Percentiles rank a stretch among this genome's conserved stretches.
Evolutionary conservation across 2,797 vertebrate genomes (phyloP).

Genomic region (Echeneis naucrates): DNA sequence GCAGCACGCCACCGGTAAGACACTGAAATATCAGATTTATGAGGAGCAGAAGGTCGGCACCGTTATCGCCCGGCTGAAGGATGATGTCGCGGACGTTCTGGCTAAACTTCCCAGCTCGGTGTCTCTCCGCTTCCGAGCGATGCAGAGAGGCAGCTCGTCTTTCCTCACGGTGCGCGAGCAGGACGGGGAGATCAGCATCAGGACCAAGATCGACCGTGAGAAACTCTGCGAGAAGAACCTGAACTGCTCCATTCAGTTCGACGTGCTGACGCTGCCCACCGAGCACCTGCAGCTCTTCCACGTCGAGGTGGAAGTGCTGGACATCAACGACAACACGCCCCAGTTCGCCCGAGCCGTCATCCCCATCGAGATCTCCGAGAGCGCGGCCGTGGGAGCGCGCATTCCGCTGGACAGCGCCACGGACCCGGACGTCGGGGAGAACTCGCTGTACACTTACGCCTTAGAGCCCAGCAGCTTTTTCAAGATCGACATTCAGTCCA

Average conservation of each 20-base stretch:
- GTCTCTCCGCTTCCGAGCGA: constrained; percentile 91
- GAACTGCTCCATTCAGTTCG: constrained; percentile 97
- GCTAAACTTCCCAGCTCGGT: constrained; percentile 90
- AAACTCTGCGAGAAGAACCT: constrained; percentile 95
- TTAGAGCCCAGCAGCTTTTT: constrained; percentile 92
- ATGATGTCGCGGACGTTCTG: constrained; percentile 93
- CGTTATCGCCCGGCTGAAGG: constrained; percentile 90
- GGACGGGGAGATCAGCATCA: constrained; percentile 95
- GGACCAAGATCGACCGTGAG: constrained; percentile 94
- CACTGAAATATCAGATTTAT: constrained; percentile 93
- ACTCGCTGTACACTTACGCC: constrained; percentile 93
- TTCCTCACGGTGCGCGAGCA: constrained; percentile 91
- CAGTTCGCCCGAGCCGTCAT: constrained; percentile 93
- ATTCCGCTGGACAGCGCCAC: constrained; percentile 96
- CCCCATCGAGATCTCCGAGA: constrained; percentile 96
- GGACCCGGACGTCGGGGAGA: constrained; percentile 96
- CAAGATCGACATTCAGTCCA: constrained; percentile 91
- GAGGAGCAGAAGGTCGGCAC: constrained; percentile 96
- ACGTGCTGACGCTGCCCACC: constrained; percentile 95
- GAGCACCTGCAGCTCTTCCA: constrained; percentile 97
- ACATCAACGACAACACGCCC: constrained; percentile 97
- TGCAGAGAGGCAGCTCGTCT: constrained; percentile 90
- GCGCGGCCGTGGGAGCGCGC: constrained; percentile 92
- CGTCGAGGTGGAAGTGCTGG: constrained; percentile 94
- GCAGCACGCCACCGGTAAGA: constrained; percentile 84